Evolutionary conservation across 1,140 invertebrate genomes (phyloP).

Genomic region (Apis cerana): DNA sequence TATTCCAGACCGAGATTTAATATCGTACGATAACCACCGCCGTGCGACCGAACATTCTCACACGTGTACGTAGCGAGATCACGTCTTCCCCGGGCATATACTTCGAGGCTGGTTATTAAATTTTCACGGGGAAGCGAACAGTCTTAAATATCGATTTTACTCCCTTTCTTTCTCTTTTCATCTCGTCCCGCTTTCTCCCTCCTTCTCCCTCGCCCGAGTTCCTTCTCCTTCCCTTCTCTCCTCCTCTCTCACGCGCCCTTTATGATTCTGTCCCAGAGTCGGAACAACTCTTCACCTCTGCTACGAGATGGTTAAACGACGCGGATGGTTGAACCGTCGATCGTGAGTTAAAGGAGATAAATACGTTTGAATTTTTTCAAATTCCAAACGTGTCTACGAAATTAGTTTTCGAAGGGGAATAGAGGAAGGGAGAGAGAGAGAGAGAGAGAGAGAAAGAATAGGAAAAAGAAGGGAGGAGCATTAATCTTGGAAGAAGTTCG

Average conservation of each 20-base stretch:
- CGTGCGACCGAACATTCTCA: conserved; percentile 69
- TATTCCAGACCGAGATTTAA: conserved; percentile 76
- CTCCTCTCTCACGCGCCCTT: conserved; percentile 33
- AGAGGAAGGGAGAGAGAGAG: background rate
- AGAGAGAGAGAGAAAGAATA: background rate
- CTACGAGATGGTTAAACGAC: conserved; percentile 49
- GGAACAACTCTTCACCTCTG: conserved; percentile 38
- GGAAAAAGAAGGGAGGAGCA: conserved; percentile 19
- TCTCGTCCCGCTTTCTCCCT: background rate
- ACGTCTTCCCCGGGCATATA: conserved; percentile 67
- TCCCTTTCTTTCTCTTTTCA: conserved; percentile 43
- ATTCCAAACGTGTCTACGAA: conserved; percentile 54
- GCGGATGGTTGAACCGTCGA: background rate
- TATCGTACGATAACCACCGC: conserved; percentile 68
- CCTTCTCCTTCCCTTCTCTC: background rate
- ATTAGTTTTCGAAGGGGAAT: conserved; percentile 47
- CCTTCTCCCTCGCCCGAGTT: background rate
- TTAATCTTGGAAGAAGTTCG: conserved; percentile 64
- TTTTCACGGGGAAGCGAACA: conserved; percentile 72
- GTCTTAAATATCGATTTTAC: conserved; percentile 75
- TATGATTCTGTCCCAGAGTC: conserved; percentile 44
- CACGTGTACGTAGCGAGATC: conserved; percentile 68
- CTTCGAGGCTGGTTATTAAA: conserved; percentile 75
- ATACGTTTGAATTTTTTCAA: conserved; percentile 52
- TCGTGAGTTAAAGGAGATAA: conserved; percentile 26